phyloP scores from a whole-genome alignment of 2,797 vertebrate genomes.

The Danio tinwini region DNA sequence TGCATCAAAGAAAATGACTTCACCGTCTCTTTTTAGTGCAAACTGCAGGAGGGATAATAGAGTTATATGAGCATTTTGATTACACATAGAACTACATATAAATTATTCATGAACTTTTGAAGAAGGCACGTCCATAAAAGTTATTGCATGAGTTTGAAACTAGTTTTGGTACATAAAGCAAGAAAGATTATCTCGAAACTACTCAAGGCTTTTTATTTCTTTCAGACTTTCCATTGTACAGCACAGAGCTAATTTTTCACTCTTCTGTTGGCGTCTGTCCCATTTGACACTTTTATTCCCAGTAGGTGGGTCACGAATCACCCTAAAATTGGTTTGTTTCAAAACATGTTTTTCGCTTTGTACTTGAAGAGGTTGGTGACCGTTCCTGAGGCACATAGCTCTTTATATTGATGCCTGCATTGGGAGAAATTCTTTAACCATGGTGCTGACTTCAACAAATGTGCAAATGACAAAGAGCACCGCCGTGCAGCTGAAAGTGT shows the following conservation, averaged over 20 bases:
- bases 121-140: neutral
- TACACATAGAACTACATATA: neutral
- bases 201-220: neutral
- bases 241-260: constrained; percentile 16
- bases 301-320: neutral
- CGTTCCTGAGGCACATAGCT: neutral
- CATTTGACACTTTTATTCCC: constrained; percentile 21
- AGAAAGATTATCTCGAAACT: neutral
- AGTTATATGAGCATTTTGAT: constrained; percentile 19
- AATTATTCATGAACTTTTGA: constrained; percentile 4
- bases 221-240: neutral
- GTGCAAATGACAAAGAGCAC: constrained; percentile 21
- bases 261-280: neutral
- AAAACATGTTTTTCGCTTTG: constrained; percentile 16
- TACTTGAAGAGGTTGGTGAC: neutral
- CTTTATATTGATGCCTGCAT: constrained; percentile 1
- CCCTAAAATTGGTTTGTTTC: neutral
- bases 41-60: constrained; percentile 21
- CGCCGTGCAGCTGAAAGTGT: neutral
- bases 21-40: neutral
- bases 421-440: constrained; percentile 13
- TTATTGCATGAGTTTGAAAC: constrained; percentile 1
- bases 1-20: constrained; percentile 21
- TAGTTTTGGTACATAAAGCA: neutral
- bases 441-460: constrained; percentile 27